Evolutionary conservation across 2,888 invertebrate genomes (phyloP), one percentile per base, ranked within the genome.

Genomic region (Hirtodrosophila histrioides): DNA sequence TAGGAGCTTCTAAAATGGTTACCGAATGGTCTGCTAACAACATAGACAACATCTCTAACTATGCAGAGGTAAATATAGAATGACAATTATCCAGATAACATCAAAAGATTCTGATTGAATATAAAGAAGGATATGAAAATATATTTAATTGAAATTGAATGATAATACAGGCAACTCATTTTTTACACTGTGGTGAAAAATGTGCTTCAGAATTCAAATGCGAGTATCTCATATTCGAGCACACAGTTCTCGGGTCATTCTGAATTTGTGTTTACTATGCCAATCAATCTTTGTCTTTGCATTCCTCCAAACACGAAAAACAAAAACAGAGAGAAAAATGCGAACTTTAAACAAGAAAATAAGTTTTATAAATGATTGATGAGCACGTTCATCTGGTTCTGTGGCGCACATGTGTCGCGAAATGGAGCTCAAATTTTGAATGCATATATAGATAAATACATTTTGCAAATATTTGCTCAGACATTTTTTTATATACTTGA

Each of bases 281-380:
- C 78, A 80, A 83, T 83, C 85, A 86, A 83, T 83, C 82, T 81
- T 86, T 84, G 82, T 84, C 86, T 72, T 44, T 63, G 57, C 62
- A 50, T 37, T 57, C 41, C 23, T 39, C 17, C 48, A 29, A 27
- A 24, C 17, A 12, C 11, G 9, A 24, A 40, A 63, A 39, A 10
- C 35, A 35, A 23, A 9, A 46, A 57, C 3, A 33, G 10, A 29
- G 6, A 54, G 35, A 46, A 50, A 49, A 8, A 53, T 33, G 56
- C 60, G 46, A 77, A 81, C 65, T 85, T 85, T 62, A 86, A 84
- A 77, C 53, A 69, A 71, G 71, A 85, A 78, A 78, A 86, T 80
- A 74, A 64, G 78, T 84, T 84, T 69, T 69, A 77, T 54, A 61
- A 77, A 72, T 87, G 82, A 82, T 82, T 87, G 87, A 82, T 82